phyloP scores from a whole-genome alignment of 2,113 vertebrate genomes.

The Pholis gunnellus region DNA sequence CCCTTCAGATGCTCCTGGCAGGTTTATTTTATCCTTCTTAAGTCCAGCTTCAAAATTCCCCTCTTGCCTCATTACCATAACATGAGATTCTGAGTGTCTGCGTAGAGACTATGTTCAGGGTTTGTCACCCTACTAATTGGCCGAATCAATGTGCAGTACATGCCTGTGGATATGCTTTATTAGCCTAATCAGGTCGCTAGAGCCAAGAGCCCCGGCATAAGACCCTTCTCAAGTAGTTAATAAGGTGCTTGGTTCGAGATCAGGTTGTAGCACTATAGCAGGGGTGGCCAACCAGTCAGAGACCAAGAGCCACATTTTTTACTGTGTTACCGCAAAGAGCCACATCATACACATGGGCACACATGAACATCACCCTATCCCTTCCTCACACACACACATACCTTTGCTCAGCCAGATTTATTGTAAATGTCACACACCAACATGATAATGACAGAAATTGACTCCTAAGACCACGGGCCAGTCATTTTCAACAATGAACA shows the following conservation, averaged over 20 bases:
- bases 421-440: no score
- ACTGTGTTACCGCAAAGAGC: no score
- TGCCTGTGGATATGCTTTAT: conserved; percentile 76
- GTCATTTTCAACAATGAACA: no score
- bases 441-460: no score
- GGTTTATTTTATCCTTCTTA: conserved; percentile 22
- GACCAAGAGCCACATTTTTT: no score
- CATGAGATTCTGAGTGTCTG: conserved; percentile 64
- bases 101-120: conserved; percentile 62
- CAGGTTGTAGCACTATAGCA: conserved; percentile 55
- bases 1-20: background rate
- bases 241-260: conserved; percentile 69
- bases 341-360: no score
- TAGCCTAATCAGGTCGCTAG: conserved; percentile 79
- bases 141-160: conserved; percentile 73
- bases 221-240: conserved; percentile 73
- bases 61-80: conserved; percentile 63
- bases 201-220: conserved; percentile 59
- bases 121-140: conserved; percentile 80
- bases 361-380: no score
- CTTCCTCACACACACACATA: no score
- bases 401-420: no score
- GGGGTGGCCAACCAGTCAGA: no score
- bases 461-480: no score
- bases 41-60: conserved; percentile 39